Evolutionary conservation across 1,140 invertebrate species (phyloP).

Genomic region (Vanessa tameamea): DNA sequence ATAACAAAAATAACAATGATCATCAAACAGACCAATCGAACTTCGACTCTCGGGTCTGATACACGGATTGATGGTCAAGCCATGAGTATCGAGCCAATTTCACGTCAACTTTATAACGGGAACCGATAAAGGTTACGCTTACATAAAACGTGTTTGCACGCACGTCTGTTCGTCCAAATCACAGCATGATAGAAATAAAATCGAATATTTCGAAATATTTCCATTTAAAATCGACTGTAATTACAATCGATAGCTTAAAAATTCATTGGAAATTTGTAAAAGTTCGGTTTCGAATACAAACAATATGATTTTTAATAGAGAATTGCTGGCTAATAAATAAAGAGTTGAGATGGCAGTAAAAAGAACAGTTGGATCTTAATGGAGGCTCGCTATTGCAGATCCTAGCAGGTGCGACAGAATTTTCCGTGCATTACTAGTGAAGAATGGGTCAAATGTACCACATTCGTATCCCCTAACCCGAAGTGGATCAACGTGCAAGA

Average conservation of each 20-base stretch:
- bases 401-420: no score
- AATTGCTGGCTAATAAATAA: background rate
- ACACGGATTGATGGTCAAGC: slow-evolving; percentile 35
- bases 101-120: slow-evolving; percentile 48
- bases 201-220: slow-evolving; percentile 42
- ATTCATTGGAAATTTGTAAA: background rate
- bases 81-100: slow-evolving; percentile 40
- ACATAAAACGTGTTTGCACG: slow-evolving; percentile 50
- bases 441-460: no score
- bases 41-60: slow-evolving; percentile 10
- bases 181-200: slow-evolving; percentile 56
- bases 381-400: no score
- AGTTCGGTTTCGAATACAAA: background rate
- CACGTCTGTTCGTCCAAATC: slow-evolving; percentile 52
- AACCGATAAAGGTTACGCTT: slow-evolving; percentile 43
- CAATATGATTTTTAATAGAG: background rate
- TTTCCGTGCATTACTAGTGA: no score
- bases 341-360: no score
- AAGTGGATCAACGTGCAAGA: no score
- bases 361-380: no score
- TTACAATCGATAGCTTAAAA: background rate
- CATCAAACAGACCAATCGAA: slow-evolving; percentile 1
- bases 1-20: background rate
- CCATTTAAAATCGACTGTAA: background rate
- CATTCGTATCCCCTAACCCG: no score